Conservation (phyloP, 2,797 vertebrate genomes). For the Falco rusticolus region DNA sequence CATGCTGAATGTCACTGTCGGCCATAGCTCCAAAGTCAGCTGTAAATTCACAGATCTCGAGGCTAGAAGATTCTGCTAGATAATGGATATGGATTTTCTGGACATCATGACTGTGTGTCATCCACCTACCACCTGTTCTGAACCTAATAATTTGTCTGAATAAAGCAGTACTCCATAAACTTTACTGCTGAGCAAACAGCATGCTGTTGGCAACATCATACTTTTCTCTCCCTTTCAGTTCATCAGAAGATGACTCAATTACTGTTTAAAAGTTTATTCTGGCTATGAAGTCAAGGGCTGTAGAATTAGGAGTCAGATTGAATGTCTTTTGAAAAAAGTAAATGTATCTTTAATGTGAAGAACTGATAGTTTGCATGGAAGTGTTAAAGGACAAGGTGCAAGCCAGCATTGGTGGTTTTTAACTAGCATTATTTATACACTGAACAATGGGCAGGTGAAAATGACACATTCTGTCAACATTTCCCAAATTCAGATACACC, state of each 20-base stretch:
- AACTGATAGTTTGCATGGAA: conserved; percentile 6
- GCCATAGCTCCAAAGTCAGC: neutral
- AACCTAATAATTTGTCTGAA: conserved; percentile 47
- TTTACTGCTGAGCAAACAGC: conserved; percentile 64
- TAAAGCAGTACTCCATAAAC: conserved; percentile 54
- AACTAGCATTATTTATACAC: neutral
- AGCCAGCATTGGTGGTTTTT: neutral
- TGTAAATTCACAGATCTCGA: neutral
- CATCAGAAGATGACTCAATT: conserved; percentile 57
- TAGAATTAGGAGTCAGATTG: conserved; percentile 1
- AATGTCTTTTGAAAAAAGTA: conserved; percentile 28
- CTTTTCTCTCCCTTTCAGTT: conserved; percentile 20
- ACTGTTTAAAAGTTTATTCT: conserved; percentile 45
- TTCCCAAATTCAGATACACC: neutral
- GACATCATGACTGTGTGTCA: conserved; percentile 21
- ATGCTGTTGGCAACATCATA: neutral
- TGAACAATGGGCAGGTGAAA: neutral
- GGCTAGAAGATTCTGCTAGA: neutral
- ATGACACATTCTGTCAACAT: neutral
- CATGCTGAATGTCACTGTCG: neutral
- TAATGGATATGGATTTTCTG: conserved; percentile 52
- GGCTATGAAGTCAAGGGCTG: conserved; percentile 38
- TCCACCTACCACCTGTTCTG: conserved; percentile 43
- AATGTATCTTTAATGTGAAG: conserved; percentile 15
- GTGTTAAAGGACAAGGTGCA: neutral